Evolutionary conservation across 2,113 vertebrate species (phyloP), one percentile per base, ranked within the genome.

Genomic region (Menura novaehollandiae): DNA sequence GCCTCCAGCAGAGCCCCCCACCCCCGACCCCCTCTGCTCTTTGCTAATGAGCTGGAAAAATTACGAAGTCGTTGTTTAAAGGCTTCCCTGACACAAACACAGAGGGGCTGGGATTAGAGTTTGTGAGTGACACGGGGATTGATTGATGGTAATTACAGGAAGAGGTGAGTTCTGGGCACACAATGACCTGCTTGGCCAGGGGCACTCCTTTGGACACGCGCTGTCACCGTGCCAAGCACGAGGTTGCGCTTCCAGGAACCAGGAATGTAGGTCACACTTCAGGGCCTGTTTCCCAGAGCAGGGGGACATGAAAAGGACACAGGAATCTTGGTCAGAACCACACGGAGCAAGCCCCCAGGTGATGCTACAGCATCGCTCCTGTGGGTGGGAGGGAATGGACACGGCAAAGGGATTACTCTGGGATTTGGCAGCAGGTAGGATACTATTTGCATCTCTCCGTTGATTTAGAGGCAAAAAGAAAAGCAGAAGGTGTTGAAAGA

Each of bases 121-220:
- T 47, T 18, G 82, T 91, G 95, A 96, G 47, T 80, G 95, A 93
- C 95, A 88, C 10, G 2, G 52, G 46, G 2, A 8, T 28, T 93
- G 95, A 94, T 90, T 77, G 78, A 24, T 22, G 59, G 11, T 92
- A 96, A 95, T 96, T 76, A 19, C 39, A 58, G 82, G 73, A 22
- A 47, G 78, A 83, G 89, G 88, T 43, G 92, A 90, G 79, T 10
- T 47, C 14, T 16, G 71, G 3, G 63, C 6, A 6, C 59, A 49
- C 88, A 44, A 28, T 30, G 84, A 41, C 47, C 18, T 8, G 33
- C 89, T 66, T 3, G 69, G 82, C 6, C 11, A 56, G 69, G 2
- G 15, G 52, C 66, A 44, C n/a, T 73, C n/a, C 88, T 66, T 2
- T 2, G 66, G 91, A 41, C 71, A 47, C 1, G 3, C 6, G 0